A percentile compares a stretch with the other conserved stretches of the same genome.
phyloP scores from a whole-genome alignment of 2,888 invertebrate genomes.

The Odontocerum albicorne region DNA sequence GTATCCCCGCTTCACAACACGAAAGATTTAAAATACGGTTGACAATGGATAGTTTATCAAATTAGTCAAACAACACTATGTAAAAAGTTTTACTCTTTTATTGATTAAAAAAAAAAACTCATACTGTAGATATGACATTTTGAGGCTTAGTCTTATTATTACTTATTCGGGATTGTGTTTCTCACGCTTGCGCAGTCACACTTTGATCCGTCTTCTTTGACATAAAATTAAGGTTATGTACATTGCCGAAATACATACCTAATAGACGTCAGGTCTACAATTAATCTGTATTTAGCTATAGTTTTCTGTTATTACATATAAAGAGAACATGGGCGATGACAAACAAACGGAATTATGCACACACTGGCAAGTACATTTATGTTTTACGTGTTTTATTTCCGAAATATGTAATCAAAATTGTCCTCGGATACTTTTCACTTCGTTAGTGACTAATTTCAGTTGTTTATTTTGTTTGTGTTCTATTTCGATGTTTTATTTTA shows the following conservation, averaged over 20 bases:
- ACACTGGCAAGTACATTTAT: slow-evolving; percentile 26
- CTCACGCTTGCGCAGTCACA: not conserved
- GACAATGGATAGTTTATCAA: not conserved
- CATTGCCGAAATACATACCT: slow-evolving; percentile 2
- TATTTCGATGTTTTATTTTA: slow-evolving; percentile 2
- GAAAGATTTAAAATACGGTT: not conserved
- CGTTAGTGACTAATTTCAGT: not conserved
- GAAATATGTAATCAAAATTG: not conserved
- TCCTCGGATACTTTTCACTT: not conserved
- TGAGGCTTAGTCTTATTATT: not conserved
- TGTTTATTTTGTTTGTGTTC: slow-evolving; percentile 12
- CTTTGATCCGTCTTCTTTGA: slow-evolving; percentile 3
- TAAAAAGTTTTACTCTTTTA: not conserved
- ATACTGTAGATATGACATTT: not conserved
- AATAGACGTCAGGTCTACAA: slow-evolving; percentile 20
- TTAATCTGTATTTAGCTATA: slow-evolving; percentile 18
- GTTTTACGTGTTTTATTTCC: not conserved
- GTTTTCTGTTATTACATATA: slow-evolving; percentile 16
- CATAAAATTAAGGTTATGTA: slow-evolving; percentile 24
- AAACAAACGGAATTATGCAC: slow-evolving; percentile 25
- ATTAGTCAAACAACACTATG: not conserved
- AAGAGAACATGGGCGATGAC: slow-evolving; percentile 25
- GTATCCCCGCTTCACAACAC: not conserved
- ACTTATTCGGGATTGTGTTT: not conserved
- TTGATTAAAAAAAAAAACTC: not conserved